A percentile compares a stretch with the other conserved stretches of the same genome.
Evolutionary conservation across 2,888 invertebrate species (phyloP).

Genomic region (Invenusta paracnida): DNA sequence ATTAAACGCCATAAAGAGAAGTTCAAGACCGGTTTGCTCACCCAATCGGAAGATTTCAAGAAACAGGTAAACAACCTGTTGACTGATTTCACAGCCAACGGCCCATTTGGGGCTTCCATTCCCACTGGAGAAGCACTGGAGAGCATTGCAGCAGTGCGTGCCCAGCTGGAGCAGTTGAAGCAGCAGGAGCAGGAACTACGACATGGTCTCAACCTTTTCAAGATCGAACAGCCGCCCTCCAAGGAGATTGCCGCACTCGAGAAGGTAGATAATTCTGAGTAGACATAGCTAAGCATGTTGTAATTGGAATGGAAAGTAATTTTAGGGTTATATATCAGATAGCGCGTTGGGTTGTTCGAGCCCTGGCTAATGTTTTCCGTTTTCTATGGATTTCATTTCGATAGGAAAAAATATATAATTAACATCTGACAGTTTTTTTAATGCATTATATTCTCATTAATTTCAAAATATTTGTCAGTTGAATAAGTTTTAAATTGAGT

Average conservation of each 20-base stretch:
- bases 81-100: constrained; percentile 67
- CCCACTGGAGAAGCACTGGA: constrained; percentile 55
- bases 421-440: too few relatives aligned
- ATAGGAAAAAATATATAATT: too few relatives aligned
- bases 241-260: constrained; percentile 59
- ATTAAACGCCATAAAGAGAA: constrained; percentile 53
- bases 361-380: too few relatives aligned
- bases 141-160: constrained; percentile 52
- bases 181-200: constrained; percentile 67
- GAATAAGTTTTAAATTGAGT: too few relatives aligned
- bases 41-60: constrained; percentile 71
- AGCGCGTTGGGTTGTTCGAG: too few relatives aligned
- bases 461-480: too few relatives aligned
- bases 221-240: constrained; percentile 69
- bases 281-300: not conserved
- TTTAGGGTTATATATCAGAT: too few relatives aligned
- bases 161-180: constrained; percentile 62
- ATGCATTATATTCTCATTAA: too few relatives aligned
- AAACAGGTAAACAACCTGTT: constrained; percentile 68
- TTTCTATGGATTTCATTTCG: too few relatives aligned
- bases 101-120: constrained; percentile 55
- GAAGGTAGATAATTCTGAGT: constrained; percentile 50
- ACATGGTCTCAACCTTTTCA: constrained; percentile 71
- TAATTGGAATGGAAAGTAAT: not conserved
- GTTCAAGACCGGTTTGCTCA: constrained; percentile 68